Base-by-base conservation (phyloP, 2,113 vertebrate genomes). In the Cichladusa arquata region DNA sequence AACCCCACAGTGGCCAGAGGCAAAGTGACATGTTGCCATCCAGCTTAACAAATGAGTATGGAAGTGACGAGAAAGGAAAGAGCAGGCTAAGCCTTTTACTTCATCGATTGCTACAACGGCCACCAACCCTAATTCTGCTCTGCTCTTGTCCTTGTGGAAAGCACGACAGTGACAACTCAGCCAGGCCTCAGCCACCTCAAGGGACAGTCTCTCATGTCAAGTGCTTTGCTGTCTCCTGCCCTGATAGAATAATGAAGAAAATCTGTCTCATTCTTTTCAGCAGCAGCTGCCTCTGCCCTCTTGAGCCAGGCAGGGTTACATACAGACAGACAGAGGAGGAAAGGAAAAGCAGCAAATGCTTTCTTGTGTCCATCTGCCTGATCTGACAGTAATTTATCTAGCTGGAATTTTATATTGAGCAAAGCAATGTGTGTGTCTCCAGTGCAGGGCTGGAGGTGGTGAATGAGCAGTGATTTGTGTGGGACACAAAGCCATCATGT, bases 201-300 rank as follows among this genome's bases (percentile, higher is more conserved):
- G 96, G 88, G 95, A 96, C 6, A 5, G 24, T 92, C 12, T 77
- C 48, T 83, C 8, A 4, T 76, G 79, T 92, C 90, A 81, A 97
- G 22, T 48, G 57, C 74, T 86, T 92, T 80, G 64, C 84, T 88
- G 72, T 84, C 90, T 92, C 80, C 61, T 91, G 74, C n/a, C 26
- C 64, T 95, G 79, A 91, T 66, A 67, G 71, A 95, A 91, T 88
- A 94, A 92, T 85, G 72, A 93, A 80, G 86, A 81, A 92, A 86
- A 73, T 64, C 74, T 82, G 34, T 58, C 84, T 94, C 87, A 40
- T 54, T 84, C 57, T 87, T 87, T 79, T 65, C 45, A 83, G 42
- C 62, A 73, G 29, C 86, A 76, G 58, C 92, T 96, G 89, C 57
- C 51, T 93, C 81, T 90, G 38, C 34, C 62, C 48, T 76, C 36